Conservation (phyloP, 1,140 invertebrate genomes). For the Wiebesia pumilae region DNA sequence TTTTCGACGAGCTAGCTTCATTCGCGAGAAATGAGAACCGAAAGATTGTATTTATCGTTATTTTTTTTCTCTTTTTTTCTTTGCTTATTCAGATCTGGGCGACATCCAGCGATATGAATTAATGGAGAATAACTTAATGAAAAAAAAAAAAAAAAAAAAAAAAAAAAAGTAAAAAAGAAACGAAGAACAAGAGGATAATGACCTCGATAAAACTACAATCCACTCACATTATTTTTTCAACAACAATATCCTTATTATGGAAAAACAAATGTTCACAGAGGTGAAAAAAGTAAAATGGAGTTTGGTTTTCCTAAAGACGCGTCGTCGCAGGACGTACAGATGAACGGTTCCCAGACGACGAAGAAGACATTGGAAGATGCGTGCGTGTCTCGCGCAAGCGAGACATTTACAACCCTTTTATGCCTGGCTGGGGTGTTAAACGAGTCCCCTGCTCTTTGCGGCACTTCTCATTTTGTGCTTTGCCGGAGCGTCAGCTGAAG, state of each 20-base stretch:
- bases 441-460: not conserved
- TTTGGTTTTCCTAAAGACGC: slow-evolving; percentile 28
- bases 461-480: not conserved
- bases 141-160: not conserved
- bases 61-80: not conserved
- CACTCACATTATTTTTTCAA: slow-evolving; percentile 47
- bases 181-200: slow-evolving; percentile 12
- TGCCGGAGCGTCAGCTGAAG: not conserved
- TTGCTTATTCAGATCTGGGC: not conserved
- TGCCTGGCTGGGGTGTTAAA: not conserved
- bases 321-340: not conserved
- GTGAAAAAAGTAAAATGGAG: slow-evolving; percentile 29
- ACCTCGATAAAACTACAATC: slow-evolving; percentile 41
- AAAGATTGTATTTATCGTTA: not conserved
- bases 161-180: not conserved
- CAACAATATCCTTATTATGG: slow-evolving; percentile 46
- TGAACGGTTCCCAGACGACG: slow-evolving; percentile 4
- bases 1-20: not conserved
- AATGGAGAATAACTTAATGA: not conserved
- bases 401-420: not conserved
- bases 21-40: not conserved
- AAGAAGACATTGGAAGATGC: not conserved
- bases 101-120: not conserved
- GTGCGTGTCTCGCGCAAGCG: not conserved
- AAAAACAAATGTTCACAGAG: slow-evolving; percentile 47